A percentile compares a stretch with the other conserved stretches of the same genome.
Evolutionary conservation across 1,140 invertebrate genomes (phyloP).

Genomic region (Leptonema lineaticorne): DNA sequence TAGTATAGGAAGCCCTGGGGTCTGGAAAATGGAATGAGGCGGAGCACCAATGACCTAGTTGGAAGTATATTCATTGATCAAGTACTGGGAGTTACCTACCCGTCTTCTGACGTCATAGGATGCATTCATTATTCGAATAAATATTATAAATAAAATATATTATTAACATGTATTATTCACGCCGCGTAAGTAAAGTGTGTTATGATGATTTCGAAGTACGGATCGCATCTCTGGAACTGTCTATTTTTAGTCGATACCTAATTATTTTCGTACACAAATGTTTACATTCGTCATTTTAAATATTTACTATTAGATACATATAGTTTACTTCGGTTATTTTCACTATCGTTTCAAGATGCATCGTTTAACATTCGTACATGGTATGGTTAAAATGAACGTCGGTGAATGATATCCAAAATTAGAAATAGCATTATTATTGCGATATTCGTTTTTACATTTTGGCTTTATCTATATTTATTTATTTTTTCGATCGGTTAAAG

Average conservation of each 20-base stretch:
- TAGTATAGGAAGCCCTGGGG: not conserved
- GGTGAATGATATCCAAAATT: too few relatives aligned
- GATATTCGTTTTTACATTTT: too few relatives aligned
- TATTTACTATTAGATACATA: constrained; percentile 24
- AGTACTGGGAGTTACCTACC: constrained; percentile 9
- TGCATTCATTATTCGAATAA: constrained; percentile 28
- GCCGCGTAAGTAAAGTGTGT: too few relatives aligned
- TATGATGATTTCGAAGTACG: not conserved
- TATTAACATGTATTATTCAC: too few relatives aligned
- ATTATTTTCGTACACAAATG: constrained; percentile 26
- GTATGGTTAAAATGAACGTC: too few relatives aligned
- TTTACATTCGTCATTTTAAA: constrained; percentile 23
- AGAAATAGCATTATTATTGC: too few relatives aligned
- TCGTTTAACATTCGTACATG: constrained; percentile 8
- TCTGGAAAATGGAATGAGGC: not conserved
- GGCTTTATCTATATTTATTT: too few relatives aligned
- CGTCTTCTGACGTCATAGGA: constrained; percentile 26
- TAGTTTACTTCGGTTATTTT: constrained; percentile 15
- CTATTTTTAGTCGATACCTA: constrained; percentile 8
- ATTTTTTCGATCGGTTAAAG: too few relatives aligned
- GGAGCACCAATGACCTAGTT: constrained; percentile 29
- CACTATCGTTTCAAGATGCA: not conserved
- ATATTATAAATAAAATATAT: too few relatives aligned
- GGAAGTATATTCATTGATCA: constrained; percentile 30
- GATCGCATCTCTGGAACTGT: not conserved